phyloP scores from a whole-genome alignment of 2,113 vertebrate species.

The Bettongia penicillata region DNA sequence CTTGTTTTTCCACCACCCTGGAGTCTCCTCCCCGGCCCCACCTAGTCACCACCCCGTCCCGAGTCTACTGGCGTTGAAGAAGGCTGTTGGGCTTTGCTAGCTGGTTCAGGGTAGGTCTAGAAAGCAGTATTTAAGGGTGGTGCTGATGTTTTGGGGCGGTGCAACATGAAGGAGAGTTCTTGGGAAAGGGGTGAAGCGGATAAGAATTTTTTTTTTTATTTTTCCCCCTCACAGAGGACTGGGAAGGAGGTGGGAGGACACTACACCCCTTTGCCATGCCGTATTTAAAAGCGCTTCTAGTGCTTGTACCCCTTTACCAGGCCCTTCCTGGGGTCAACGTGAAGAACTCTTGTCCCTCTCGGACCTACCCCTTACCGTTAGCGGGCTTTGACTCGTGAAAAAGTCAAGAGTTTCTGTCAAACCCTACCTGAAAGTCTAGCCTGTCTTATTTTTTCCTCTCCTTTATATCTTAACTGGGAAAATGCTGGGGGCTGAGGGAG shows the following conservation, averaged over 20 bases:
- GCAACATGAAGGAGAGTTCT: background rate
- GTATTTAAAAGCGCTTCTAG: background rate
- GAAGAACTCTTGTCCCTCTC: background rate
- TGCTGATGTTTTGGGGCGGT: background rate
- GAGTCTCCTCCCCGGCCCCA: background rate
- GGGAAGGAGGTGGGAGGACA: background rate
- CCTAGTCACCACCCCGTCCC: background rate
- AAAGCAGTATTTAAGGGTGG: background rate
- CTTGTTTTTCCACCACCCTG: background rate
- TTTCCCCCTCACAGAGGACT: background rate
- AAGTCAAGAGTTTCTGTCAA: background rate
- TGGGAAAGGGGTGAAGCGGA: background rate
- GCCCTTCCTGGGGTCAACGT: background rate
- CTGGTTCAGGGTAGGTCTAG: background rate
- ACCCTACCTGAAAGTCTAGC: conserved; percentile 65
- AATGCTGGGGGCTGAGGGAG: conserved; percentile 43
- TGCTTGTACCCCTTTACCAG: background rate
- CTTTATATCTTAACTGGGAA: conserved; percentile 56
- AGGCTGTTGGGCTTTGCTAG: background rate
- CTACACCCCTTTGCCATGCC: background rate
- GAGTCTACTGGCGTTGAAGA: background rate
- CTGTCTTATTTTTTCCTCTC: conserved; percentile 47
- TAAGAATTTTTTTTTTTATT: background rate
- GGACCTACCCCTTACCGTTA: background rate
- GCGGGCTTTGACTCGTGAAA: background rate